Evolutionary conservation across 2,888 invertebrate species (phyloP).

Genomic region (Malthinus flaveolus): DNA sequence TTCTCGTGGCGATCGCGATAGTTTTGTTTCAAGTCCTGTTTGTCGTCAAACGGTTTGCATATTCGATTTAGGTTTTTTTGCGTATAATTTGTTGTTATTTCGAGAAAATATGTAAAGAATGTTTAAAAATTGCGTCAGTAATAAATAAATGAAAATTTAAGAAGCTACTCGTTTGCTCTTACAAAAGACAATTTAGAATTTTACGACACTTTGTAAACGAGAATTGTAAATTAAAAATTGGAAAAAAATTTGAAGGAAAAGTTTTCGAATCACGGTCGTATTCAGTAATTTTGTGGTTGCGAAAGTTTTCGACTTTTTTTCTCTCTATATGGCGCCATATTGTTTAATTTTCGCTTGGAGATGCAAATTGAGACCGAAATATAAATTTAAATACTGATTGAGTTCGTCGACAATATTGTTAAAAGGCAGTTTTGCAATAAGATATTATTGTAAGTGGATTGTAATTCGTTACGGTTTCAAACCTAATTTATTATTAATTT

Average conservation of each 20-base stretch:
- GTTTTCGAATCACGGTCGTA: conserved; percentile 1
- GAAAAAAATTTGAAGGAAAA: conserved; percentile 6
- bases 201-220: conserved; percentile 1
- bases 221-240: conserved; percentile 1
- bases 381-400: not conserved
- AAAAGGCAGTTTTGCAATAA: too few relatives aligned
- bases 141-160: not conserved
- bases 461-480: too few relatives aligned
- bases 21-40: not conserved
- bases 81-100: conserved; percentile 1
- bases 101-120: not conserved
- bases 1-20: not conserved
- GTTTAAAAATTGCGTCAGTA: not conserved
- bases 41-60: not conserved
- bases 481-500: too few relatives aligned
- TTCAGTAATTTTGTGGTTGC: conserved; percentile 3
- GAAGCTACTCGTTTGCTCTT: not conserved
- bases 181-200: conserved; percentile 6
- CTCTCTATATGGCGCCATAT: conserved; percentile 1
- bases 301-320: not conserved
- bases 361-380: not conserved
- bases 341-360: not conserved
- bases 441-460: too few relatives aligned
- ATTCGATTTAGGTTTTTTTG: not conserved
- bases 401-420: too few relatives aligned